These are phyloP conservation scores for Hippocampus mohnikei DNA, from an alignment of 2,113 vertebrate species.

Conservation along the genomic window DNA sequence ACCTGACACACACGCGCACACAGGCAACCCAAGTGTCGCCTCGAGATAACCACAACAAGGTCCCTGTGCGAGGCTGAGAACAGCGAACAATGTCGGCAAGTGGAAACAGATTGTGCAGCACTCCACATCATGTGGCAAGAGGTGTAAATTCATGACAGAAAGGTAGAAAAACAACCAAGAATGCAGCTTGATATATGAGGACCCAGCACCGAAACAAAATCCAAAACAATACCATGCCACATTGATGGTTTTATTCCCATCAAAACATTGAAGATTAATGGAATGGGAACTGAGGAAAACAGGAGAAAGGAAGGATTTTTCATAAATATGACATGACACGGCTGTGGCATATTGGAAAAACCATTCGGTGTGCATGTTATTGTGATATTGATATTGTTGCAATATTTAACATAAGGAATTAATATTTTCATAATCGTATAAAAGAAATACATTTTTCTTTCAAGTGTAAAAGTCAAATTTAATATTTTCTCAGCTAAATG, in stretches of 20 bases:
- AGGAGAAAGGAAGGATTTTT: background rate
- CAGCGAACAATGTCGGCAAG: slow-evolving; percentile 26
- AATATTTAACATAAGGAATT: too few species aligned
- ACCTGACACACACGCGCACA: slow-evolving; percentile 38
- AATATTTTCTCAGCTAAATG: too few species aligned
- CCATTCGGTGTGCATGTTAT: too few species aligned
- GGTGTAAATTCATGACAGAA: slow-evolving; percentile 42
- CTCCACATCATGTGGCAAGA: slow-evolving; percentile 14
- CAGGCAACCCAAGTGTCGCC: slow-evolving; percentile 47
- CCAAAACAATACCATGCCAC: background rate
- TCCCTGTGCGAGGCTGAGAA: background rate
- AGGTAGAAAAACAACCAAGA: slow-evolving; percentile 24
- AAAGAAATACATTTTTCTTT: too few species aligned
- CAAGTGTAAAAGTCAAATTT: too few species aligned
- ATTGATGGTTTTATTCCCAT: background rate
- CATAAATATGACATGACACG: background rate
- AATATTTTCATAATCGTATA: too few species aligned
- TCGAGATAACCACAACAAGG: slow-evolving; percentile 76
- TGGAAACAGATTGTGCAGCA: slow-evolving; percentile 1
- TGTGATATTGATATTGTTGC: too few species aligned
- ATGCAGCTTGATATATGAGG: slow-evolving; percentile 37
- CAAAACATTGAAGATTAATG: background rate
- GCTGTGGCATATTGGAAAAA: background rate
- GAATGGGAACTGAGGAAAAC: background rate
- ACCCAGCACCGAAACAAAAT: slow-evolving; percentile 15